Evolutionary conservation across 2,797 vertebrate genomes (phyloP).

Genomic region (Sternarchorhynchus goeldii): DNA sequence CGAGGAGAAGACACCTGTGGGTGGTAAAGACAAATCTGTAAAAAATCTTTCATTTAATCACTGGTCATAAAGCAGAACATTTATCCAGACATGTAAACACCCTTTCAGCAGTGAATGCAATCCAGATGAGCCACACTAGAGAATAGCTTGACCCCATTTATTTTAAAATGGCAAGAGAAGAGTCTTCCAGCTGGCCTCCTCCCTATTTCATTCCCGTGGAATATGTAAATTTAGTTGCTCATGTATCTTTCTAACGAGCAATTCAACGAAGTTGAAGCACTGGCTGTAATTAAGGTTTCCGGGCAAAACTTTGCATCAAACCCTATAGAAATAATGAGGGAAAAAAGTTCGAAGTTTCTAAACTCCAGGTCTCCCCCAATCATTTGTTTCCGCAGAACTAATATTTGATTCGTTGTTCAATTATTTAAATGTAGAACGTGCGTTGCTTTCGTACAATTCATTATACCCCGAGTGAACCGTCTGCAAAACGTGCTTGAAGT

Average conservation of each 20-base stretch:
- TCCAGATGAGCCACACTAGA: conserved; percentile 37
- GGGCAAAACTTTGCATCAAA: conserved; percentile 5
- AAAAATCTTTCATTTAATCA: neutral
- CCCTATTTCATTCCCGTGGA: conserved; percentile 21
- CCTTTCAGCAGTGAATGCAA: conserved; percentile 7
- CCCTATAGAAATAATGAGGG: conserved; percentile 9
- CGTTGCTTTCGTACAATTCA: neutral
- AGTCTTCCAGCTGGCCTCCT: conserved; percentile 22
- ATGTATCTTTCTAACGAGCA: conserved; percentile 40
- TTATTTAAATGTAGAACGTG: neutral
- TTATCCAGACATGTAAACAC: neutral
- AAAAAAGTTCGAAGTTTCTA: neutral
- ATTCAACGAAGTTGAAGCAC: neutral
- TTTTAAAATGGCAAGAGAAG: conserved; percentile 19
- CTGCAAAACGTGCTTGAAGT: no score
- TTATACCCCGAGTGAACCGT: neutral
- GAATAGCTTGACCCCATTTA: conserved; percentile 7
- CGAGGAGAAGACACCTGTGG: conserved; percentile 77
- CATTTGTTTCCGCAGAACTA: conserved; percentile 4
- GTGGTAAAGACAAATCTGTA: conserved; percentile 54
- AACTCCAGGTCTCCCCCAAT: neutral
- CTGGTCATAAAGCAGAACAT: neutral
- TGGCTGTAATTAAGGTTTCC: conserved; percentile 16
- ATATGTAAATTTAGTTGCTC: conserved; percentile 24
- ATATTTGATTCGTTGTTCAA: neutral